Evolutionary conservation across 2,888 invertebrate genomes (phyloP), one percentile per base, ranked within the genome.

Genomic region (Rutpela maculata): DNA sequence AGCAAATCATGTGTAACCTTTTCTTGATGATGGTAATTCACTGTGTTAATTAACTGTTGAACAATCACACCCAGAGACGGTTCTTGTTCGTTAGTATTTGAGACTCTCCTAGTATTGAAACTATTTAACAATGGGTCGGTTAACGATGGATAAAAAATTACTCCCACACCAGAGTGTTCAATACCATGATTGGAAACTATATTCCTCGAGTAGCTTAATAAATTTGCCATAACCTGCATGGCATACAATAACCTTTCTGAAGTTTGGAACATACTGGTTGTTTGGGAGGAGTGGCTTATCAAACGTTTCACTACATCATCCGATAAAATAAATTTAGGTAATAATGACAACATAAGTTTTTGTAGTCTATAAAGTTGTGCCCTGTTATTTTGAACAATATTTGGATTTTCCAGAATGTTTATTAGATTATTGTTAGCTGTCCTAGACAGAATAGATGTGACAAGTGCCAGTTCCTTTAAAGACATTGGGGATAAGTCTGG

Each of bases 401-500:
- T 85, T 0, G 87, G 86, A 74, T 87, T 88, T 79, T 89, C 88
- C 69, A 89, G 78, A 22, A 88, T 84, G 69, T 86, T 87, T 5
- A 87, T 80, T 63, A 90, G 79, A 77, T 89, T 85, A 66, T 88
- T 89, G 72, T 87, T 89, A 19, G 89, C 88, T 10, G 88, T 89
- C 76, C 90, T 82, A 0, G 89, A 86, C 50, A 90, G 84, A 5
- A 89, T 83, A n/a, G 87, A 88, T 0, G 97, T 96, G 1, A 97
- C 91, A 15, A 94, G 92, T 5, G 96, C 94, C 60, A 97, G 91
- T 88, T 97, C 97, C 81, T 93, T 91, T 35, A 97, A 90, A 26
- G 94, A 92, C 0, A 94, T 92, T 1, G 92, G 86, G 0, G 94
- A 93, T 9, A 95, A 92, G 72, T 91, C 92, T 0, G 95, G 94